Evolutionary conservation across 2,888 invertebrate species (phyloP).

Genomic region (Caenorhabditis sp.): DNA sequence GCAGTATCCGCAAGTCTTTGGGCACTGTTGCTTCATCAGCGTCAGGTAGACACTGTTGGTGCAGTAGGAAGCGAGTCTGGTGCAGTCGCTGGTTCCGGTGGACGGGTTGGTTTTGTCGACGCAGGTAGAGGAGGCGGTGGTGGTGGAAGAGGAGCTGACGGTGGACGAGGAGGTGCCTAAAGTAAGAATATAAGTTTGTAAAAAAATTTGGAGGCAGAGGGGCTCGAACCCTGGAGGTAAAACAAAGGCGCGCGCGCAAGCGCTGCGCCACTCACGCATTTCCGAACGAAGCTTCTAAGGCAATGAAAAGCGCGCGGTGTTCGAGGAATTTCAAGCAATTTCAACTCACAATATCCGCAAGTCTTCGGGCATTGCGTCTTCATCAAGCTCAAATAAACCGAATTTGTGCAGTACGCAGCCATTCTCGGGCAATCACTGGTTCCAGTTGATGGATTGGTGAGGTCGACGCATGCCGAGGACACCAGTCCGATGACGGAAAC

Average conservation of each 20-base stretch:
- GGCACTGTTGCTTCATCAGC: slow-evolving; percentile 55
- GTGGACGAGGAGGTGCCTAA: slow-evolving; percentile 31
- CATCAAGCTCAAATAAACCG: slow-evolving; percentile 39
- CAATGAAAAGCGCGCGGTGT: too few species aligned
- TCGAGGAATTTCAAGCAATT: too few species aligned
- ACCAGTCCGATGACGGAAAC: slow-evolving; percentile 11
- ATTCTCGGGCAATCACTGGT: slow-evolving; percentile 32
- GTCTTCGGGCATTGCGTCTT: slow-evolving; percentile 43
- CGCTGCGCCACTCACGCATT: not conserved
- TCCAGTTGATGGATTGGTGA: slow-evolving; percentile 41
- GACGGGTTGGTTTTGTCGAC: slow-evolving; percentile 22
- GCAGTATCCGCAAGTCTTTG: slow-evolving; percentile 61
- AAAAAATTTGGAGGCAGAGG: not conserved
- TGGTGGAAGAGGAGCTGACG: too few species aligned
- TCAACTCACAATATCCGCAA: slow-evolving; percentile 52
- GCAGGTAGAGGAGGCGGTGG: slow-evolving; percentile 19
- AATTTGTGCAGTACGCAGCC: slow-evolving; percentile 45
- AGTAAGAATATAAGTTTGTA: not conserved
- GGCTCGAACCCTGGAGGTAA: too few species aligned
- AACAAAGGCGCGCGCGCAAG: too few species aligned
- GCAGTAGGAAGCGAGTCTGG: slow-evolving; percentile 42
- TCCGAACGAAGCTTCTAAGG: too few species aligned
- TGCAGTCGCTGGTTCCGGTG: slow-evolving; percentile 45
- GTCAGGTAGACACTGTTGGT: slow-evolving; percentile 45
- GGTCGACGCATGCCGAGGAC: slow-evolving; percentile 40